Conservation (phyloP, 2,113 vertebrate species). For the Agelaius phoeniceus region DNA sequence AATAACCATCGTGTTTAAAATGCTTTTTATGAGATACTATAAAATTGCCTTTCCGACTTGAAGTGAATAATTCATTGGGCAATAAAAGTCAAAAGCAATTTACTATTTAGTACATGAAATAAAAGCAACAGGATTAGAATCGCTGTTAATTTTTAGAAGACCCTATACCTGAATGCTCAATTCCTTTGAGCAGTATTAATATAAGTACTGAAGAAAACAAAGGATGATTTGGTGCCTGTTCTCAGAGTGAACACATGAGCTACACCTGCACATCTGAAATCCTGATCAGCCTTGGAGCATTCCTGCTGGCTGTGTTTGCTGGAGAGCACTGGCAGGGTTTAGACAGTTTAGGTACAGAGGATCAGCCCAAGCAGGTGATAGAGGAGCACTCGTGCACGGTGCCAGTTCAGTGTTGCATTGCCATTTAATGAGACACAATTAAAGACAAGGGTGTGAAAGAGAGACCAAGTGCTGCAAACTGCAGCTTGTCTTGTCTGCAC, state of each 20-base stretch:
- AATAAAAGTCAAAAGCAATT: constrained; percentile 3
- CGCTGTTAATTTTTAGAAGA: not conserved
- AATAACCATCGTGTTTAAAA: not conserved
- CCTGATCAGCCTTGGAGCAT: not conserved
- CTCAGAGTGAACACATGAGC: not conserved
- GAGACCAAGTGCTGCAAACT: not conserved
- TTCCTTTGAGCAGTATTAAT: not conserved
- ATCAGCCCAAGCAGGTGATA: not conserved
- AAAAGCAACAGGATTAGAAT: constrained; percentile 15
- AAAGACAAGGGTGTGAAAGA: not conserved
- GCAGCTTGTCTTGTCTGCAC: not conserved
- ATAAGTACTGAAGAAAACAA: not conserved
- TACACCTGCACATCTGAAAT: not conserved
- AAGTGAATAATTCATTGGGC: constrained; percentile 13
- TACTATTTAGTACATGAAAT: not conserved
- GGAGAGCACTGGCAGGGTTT: not conserved
- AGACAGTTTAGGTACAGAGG: not conserved
- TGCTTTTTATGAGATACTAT: not conserved
- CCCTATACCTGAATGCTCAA: not conserved
- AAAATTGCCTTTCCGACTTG: not conserved
- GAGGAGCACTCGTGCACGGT: not conserved
- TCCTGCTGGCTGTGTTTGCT: not conserved
- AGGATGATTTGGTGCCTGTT: not conserved
- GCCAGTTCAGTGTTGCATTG: not conserved
- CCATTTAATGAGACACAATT: not conserved